Conservation (phyloP, 2,797 vertebrate genomes). For the Hoplostethus atlanticus region DNA sequence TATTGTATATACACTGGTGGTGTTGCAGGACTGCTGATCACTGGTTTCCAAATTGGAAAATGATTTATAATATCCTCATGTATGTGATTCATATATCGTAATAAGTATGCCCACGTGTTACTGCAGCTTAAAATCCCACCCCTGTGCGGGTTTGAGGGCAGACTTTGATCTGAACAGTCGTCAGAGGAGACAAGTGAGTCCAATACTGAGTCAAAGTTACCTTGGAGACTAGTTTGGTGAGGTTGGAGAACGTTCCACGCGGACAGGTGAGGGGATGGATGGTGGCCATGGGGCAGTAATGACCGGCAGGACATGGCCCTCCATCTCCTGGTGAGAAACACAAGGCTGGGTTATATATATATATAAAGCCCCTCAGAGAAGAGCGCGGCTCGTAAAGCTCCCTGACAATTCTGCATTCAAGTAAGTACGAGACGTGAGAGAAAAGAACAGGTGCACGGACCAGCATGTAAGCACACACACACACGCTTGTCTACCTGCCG, state of each 20-base stretch:
- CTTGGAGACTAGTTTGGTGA: constrained; percentile 83
- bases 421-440: too few species aligned
- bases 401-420: too few species aligned
- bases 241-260: constrained; percentile 86
- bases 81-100: background rate
- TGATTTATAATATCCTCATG: background rate
- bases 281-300: constrained; percentile 87
- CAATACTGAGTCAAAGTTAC: constrained; percentile 65
- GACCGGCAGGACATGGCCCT: constrained; percentile 88
- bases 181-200: constrained; percentile 14
- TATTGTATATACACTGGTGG: background rate
- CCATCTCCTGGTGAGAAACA: constrained; percentile 77
- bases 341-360: constrained; percentile 13
- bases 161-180: background rate
- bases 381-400: constrained; percentile 2
- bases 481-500: constrained; percentile 75
- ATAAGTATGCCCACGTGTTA: too few species aligned
- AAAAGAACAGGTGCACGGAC: too few species aligned
- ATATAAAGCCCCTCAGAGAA: constrained; percentile 33
- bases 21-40: background rate
- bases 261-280: constrained; percentile 86
- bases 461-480: background rate
- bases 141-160: background rate
- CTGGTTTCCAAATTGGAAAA: background rate
- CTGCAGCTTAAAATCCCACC: background rate